phyloP scores from a whole-genome alignment of 2,888 invertebrate species.

The Tiphia femorata region DNA sequence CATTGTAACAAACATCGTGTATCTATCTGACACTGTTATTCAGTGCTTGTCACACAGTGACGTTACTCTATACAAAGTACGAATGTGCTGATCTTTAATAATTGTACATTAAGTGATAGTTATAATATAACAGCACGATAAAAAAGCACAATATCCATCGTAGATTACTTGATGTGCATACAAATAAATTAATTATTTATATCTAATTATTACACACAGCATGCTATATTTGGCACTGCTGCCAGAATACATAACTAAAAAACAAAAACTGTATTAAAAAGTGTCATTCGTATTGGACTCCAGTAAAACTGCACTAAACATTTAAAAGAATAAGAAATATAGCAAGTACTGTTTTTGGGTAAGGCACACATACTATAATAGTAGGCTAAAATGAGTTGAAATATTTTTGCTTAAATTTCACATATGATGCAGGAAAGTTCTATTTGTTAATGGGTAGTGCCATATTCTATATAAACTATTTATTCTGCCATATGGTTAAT shows the following conservation, averaged over 20 bases:
- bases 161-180: constrained; percentile 43
- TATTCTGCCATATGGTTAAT: neutral
- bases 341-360: neutral
- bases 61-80: too few relatives aligned
- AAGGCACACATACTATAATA: constrained; percentile 10
- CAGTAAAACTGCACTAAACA: neutral
- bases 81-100: too few relatives aligned
- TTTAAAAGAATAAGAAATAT: constrained; percentile 7
- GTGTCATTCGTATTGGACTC: neutral
- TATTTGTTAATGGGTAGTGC: constrained; percentile 1
- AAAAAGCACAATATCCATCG: constrained; percentile 40
- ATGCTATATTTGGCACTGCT: constrained; percentile 40
- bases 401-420: neutral
- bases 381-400: neutral
- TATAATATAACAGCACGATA: constrained; percentile 27
- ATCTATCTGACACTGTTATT: too few relatives aligned
- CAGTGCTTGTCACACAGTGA: too few relatives aligned
- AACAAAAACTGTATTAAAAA: neutral
- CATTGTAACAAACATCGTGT: too few relatives aligned
- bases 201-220: constrained; percentile 37
- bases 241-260: constrained; percentile 26
- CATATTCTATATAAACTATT: neutral
- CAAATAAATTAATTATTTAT: constrained; percentile 43
- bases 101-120: constrained; percentile 4
- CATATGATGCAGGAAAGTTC: neutral